These are phyloP conservation scores for Oreochromis spilurus DNA, from an alignment of 2,113 vertebrate genomes.

Conservation along the genomic window DNA sequence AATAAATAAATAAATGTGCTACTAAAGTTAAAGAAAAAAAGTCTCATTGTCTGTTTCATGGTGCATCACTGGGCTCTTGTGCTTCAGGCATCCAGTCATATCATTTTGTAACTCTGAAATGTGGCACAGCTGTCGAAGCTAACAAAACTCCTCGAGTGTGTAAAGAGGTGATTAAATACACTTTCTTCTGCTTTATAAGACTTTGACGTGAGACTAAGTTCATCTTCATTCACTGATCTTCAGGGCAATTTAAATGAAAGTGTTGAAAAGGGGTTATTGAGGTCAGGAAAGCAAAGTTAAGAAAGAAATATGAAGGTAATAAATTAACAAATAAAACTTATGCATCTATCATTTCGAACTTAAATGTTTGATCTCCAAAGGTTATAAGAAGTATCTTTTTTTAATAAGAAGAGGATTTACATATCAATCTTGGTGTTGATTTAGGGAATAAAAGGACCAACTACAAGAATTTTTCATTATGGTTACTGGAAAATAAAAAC, in stretches of 20 bases:
- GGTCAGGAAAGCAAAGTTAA: not conserved
- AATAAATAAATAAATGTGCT: not conserved
- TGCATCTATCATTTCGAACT: not conserved
- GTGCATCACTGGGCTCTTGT: not conserved
- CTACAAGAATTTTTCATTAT: not conserved
- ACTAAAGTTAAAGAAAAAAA: not conserved
- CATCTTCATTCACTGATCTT: conserved; percentile 21
- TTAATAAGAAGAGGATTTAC: not conserved
- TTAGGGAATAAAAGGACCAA: not conserved
- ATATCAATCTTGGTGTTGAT: not conserved
- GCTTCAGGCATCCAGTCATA: not conserved
- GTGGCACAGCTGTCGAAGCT: conserved; percentile 10
- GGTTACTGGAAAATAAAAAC: not conserved
- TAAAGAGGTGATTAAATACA: conserved; percentile 36
- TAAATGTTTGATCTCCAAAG: not conserved
- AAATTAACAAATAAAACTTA: not conserved
- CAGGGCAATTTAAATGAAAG: not conserved
- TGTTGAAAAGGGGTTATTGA: conserved; percentile 15
- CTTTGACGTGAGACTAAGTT: not conserved
- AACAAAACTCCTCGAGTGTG: conserved; percentile 13
- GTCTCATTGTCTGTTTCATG: not conserved
- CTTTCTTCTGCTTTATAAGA: not conserved
- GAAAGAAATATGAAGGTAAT: not conserved
- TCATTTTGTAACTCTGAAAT: conserved; percentile 5
- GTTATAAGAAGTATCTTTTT: not conserved